A percentile compares a stretch with the other conserved stretches of the same genome.
These are phyloP conservation scores for Ptilorrhoa leucosticta DNA, from an alignment of 2,113 vertebrate species.

Conservation along the genomic window DNA sequence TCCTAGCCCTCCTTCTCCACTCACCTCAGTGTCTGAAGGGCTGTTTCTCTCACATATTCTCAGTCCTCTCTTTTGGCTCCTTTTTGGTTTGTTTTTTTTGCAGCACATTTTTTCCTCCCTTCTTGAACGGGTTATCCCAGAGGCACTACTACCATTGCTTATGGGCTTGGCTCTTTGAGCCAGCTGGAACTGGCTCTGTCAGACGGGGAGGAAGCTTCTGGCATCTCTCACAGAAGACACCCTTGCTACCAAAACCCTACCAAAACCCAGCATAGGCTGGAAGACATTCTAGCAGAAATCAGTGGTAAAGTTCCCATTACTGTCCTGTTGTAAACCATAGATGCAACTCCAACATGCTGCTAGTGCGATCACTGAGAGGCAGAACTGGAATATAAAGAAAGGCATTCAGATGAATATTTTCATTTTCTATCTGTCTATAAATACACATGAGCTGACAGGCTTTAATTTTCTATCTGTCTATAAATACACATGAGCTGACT, in stretches of 20 bases:
- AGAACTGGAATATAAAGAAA: background rate
- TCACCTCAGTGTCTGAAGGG: background rate
- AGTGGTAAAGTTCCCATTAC: background rate
- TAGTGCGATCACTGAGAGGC: background rate
- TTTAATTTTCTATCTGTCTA: background rate
- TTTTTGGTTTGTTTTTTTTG: background rate
- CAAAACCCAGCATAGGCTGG: background rate
- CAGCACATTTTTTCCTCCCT: accelerated
- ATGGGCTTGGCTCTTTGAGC: background rate
- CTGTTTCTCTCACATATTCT: background rate
- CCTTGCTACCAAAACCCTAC: background rate
- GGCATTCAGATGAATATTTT: background rate
- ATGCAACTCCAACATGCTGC: background rate
- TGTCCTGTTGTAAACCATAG: background rate
- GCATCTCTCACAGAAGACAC: background rate
- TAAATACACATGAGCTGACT: background rate
- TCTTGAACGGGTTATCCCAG: background rate
- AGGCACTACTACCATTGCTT: accelerated
- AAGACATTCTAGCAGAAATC: background rate
- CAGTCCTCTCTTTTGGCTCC: background rate
- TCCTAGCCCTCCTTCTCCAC: background rate
- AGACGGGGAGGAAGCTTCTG: background rate
- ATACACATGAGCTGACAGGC: background rate
- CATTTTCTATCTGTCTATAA: background rate
- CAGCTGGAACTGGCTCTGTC: background rate